phyloP scores from a whole-genome alignment of 1,140 invertebrate species.

The Aplysia californica region DNA sequence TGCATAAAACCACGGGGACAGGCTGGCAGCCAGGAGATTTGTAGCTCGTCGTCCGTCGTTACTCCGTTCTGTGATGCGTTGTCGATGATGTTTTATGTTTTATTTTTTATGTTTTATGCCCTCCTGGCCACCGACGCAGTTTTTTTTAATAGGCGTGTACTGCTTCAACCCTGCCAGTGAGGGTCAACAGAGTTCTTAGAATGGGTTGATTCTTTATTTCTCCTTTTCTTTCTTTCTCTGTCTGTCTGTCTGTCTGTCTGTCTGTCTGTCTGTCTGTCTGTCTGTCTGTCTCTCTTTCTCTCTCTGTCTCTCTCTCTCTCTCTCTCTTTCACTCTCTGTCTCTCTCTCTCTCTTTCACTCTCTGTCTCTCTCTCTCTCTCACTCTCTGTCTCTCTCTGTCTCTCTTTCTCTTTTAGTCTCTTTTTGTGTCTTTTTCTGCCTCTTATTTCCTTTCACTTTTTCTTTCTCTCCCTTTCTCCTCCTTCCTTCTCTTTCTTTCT shows the following conservation, averaged over 20 bases:
- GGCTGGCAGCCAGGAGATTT: too few species aligned
- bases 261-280: not conserved
- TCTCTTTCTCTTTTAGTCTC: not conserved
- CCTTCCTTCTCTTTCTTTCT: not conserved
- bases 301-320: not conserved
- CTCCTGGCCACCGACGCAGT: too few species aligned
- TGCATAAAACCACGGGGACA: too few species aligned
- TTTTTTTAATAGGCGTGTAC: too few species aligned
- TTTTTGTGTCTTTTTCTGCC: not conserved
- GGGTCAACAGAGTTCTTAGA: too few species aligned
- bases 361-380: not conserved
- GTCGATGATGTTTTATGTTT: too few species aligned
- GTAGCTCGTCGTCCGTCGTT: too few species aligned
- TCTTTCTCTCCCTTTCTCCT: not conserved
- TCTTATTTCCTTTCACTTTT: not conserved
- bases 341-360: not conserved
- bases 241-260: not conserved
- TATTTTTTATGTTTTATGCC: too few species aligned
- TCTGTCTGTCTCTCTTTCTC: not conserved
- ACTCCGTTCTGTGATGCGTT: too few species aligned
- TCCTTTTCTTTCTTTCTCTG: constrained; percentile 1
- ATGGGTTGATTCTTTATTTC: too few species aligned
- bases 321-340: not conserved
- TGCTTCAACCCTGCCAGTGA: too few species aligned
- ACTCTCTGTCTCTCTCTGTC: not conserved